Conservation (phyloP, 2,797 vertebrate species). For the Percopsis omiscomaycus region DNA sequence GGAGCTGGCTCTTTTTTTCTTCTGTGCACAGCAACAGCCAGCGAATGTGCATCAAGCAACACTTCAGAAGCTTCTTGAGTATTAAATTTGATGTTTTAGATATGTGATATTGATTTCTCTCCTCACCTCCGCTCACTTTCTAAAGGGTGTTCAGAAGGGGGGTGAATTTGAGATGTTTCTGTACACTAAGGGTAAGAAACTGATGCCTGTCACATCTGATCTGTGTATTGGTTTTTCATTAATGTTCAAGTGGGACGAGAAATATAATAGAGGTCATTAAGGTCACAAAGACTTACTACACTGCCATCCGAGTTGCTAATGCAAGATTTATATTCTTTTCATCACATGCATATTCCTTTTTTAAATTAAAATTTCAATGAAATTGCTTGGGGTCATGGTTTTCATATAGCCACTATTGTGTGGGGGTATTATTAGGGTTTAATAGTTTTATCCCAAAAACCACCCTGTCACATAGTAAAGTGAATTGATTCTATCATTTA, state of each 20-base stretch:
- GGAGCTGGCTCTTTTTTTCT: background rate
- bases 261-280: slow-evolving; percentile 66
- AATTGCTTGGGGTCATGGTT: slow-evolving; percentile 42
- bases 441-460: slow-evolving; percentile 58
- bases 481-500: slow-evolving; percentile 6
- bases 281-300: slow-evolving; percentile 43
- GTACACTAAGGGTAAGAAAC: slow-evolving; percentile 37
- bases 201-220: slow-evolving; percentile 45
- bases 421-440: slow-evolving; percentile 59
- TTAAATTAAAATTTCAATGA: slow-evolving; percentile 63
- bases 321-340: slow-evolving; percentile 68
- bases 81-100: slow-evolving; percentile 31
- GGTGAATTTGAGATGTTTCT: slow-evolving; percentile 41
- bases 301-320: slow-evolving; percentile 52
- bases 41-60: no score
- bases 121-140: slow-evolving; percentile 27
- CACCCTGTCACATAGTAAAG: slow-evolving; percentile 29
- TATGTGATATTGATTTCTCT: slow-evolving; percentile 39
- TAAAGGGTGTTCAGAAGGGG: slow-evolving; percentile 36
- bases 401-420: slow-evolving; percentile 40
- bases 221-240: slow-evolving; percentile 58
- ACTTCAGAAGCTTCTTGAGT: no score
- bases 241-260: slow-evolving; percentile 43
- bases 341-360: slow-evolving; percentile 51
- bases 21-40: no score